Evolutionary conservation across 2,797 vertebrate species (phyloP), one percentile per base, ranked within the genome.

Genomic region (Amniataba percoides): DNA sequence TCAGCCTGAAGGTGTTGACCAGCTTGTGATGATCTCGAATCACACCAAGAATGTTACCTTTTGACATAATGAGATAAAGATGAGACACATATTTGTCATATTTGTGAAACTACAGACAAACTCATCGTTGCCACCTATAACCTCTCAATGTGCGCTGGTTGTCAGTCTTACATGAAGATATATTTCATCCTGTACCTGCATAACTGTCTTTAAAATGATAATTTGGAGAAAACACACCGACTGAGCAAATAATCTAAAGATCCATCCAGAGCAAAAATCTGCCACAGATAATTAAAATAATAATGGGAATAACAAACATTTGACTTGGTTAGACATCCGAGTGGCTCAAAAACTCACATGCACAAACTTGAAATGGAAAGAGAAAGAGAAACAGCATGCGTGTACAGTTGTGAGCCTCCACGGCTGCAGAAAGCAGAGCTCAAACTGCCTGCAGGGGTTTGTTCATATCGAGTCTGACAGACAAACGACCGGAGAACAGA

Each of bases 41-140:
- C 69, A 99, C 98, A 69, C 98, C 98, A 0, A 99, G 95, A 69
- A 99, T 99, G 91, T 98, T 99, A 92, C 98, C 98, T 99, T 78
- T 40, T 57, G 11, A 63, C 2, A 19, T 2, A 1, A 64, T 0
- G 46, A 19, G 5, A 74, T 10, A 55, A 12, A 77, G 13, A 57
- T 15, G 7, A 23, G 8, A 12, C 13, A 36, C 14, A 49, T 19
- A 5, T 11, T 5, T 52, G 15, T 62, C 48, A 58, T 27, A n/a
- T 11, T 61, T n/a, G 53, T 16, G 21, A 19, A 34, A 70, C 31
- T 15, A 16, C 19, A 64, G 12, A 66, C 48, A 58, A 19, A 42
- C 23, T 23, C 1, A 43, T 16, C 23, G 48, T 45, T 45, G 12
- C 6, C 27, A 23, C 34, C 15, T 4, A n/a, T 48, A 42, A 51